A percentile compares a stretch with the other conserved stretches of the same genome.
These are phyloP conservation scores for Elephas maximus DNA, from an alignment of 2,113 vertebrate species.

Conservation along the genomic window DNA sequence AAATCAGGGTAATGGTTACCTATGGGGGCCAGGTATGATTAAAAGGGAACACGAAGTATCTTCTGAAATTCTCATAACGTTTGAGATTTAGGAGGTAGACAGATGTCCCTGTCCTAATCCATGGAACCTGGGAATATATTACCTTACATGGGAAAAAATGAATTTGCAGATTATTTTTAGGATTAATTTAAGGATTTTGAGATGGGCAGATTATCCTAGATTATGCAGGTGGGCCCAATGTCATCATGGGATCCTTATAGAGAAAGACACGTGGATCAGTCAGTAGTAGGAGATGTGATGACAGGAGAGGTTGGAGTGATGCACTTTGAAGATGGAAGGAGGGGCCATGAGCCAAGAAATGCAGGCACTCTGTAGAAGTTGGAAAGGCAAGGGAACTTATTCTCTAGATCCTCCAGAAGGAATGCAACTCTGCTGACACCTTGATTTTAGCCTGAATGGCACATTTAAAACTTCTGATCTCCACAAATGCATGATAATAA, in stretches of 20 bases:
- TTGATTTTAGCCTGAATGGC: no score
- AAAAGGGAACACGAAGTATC: background rate
- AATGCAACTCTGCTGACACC: no score
- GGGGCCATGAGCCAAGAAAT: no score
- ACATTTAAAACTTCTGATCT: no score
- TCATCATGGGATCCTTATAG: background rate
- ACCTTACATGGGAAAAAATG: background rate
- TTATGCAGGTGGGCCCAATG: no score
- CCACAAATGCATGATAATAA: no score
- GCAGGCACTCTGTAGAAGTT: no score
- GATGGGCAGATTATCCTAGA: no score
- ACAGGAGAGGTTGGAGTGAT: background rate
- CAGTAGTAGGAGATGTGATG: background rate
- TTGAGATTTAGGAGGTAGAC: background rate
- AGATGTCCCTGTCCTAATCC: background rate
- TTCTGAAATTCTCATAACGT: background rate
- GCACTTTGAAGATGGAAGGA: no score
- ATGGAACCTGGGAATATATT: background rate
- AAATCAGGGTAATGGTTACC: background rate
- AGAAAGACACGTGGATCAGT: background rate
- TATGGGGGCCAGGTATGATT: background rate
- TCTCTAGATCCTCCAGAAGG: no score
- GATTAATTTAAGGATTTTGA: background rate
- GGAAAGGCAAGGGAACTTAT: no score
- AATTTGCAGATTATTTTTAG: background rate